Evolutionary conservation across 2,797 vertebrate genomes (phyloP).

Genomic region (Oreonectes daqikongensis): DNA sequence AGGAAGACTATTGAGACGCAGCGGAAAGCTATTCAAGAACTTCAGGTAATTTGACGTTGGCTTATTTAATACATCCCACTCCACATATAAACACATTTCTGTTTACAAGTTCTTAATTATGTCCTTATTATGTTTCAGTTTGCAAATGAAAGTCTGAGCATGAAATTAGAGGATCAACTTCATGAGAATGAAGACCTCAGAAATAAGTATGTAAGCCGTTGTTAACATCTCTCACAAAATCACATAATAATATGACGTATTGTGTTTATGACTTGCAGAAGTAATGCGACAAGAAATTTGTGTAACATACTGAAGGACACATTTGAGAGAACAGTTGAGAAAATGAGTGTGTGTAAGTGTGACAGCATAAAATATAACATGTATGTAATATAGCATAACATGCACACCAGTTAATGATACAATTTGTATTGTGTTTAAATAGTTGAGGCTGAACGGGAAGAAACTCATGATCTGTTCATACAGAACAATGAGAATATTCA

Average conservation of each 20-base stretch:
- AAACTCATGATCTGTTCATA: conserved; percentile 83
- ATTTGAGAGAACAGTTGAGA: conserved; percentile 84
- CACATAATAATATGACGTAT: neutral
- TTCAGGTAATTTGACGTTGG: conserved; percentile 78
- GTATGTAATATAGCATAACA: neutral
- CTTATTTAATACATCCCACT: neutral
- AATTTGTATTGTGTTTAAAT: conserved; percentile 54
- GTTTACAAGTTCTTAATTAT: neutral
- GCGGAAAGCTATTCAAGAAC: conserved; percentile 90
- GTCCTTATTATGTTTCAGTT: conserved; percentile 73
- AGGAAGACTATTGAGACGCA: conserved; percentile 87
- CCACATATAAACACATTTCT: neutral
- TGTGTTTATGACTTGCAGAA: conserved; percentile 71
- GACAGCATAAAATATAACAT: neutral
- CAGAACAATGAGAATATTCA: conserved; percentile 83
- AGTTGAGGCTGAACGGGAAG: conserved; percentile 93
- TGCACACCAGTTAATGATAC: neutral
- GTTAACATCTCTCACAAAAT: neutral
- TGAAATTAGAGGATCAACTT: conserved; percentile 89
- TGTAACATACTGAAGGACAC: conserved; percentile 90
- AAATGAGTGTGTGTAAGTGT: conserved; percentile 87
- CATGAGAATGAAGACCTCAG: conserved; percentile 89
- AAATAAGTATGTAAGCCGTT: conserved; percentile 82
- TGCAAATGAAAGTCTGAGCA: conserved; percentile 90
- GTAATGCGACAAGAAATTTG: conserved; percentile 83